Evolutionary conservation across 2,797 vertebrate genomes (phyloP), one percentile per base, ranked within the genome.

Genomic region (Astyanax mexicanus): DNA sequence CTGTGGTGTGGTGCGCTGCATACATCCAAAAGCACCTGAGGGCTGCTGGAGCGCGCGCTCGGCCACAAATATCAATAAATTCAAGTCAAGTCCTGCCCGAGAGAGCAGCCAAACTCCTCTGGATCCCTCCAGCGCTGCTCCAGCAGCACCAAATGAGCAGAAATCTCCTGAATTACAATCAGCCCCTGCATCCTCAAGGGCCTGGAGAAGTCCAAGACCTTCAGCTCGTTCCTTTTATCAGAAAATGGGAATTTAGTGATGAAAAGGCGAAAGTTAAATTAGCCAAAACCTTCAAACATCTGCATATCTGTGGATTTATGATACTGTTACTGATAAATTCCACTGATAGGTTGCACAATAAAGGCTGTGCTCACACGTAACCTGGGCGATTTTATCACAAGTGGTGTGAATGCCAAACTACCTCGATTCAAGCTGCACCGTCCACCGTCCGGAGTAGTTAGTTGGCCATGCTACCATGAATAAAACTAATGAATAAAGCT

Each of bases 61-160:
- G 49, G 37, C 54, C 44, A 49, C 32, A 51, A 51, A 70, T 27
- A 54, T 64, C 57, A 69, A 62, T 62, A 69, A 35, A n/a, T 62
- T 47, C 67, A 44, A 51, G 65, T 61, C 5, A 2, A 64, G 32
- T 52, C 67, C 42, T 49, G 29, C 42, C 52, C 17, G 7, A 3
- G 13, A 67, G 13, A 64, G 23, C 25, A 17, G 35, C 25, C 23
- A 45, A 45, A 71, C 68, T 19, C n/a, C 37, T 13, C 35, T 19
- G 35, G 12, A 51, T 67, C 2, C 60, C 60, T 62, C 12, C 19
- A 42, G 37, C 10, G 25, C 37, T 12, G 23, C 12, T 42, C 32
- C 21, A 60, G 57, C 65, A 40, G 12, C 27, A 49, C 23, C 25
- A 69, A 21, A 44, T 42, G 25, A 52, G 7, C 32, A 61, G 55